Percentiles rank a stretch among this genome's conserved stretches.
phyloP scores from a whole-genome alignment of 2,797 vertebrate genomes.

The Arnoldichthys spilopterus region DNA sequence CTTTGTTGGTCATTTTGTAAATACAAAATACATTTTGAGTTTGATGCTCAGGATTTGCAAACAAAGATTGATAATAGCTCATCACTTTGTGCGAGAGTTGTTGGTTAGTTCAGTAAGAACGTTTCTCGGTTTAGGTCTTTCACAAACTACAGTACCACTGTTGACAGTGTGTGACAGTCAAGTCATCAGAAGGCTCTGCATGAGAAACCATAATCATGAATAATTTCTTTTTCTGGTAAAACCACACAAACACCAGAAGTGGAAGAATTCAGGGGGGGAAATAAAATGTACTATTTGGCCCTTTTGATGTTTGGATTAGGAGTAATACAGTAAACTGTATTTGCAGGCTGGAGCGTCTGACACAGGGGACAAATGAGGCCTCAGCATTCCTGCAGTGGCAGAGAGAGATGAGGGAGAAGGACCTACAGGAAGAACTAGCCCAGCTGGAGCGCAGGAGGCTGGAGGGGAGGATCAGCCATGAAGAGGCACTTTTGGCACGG shows the following conservation, averaged over 20 bases:
- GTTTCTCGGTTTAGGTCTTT: no score
- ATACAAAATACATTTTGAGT: no score
- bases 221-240: background rate
- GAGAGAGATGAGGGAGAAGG: slow-evolving; percentile 81
- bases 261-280: background rate
- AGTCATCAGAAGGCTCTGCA: no score
- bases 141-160: no score
- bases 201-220: no score
- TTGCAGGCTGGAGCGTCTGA: slow-evolving; percentile 82
- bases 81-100: no score
- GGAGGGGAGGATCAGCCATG: slow-evolving; percentile 81
- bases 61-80: no score
- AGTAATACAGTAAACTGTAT: background rate
- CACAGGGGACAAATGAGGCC: slow-evolving; percentile 79
- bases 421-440: slow-evolving; percentile 78
- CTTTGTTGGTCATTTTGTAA: no score
- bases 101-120: no score
- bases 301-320: background rate
- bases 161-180: no score
- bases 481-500: slow-evolving; percentile 83
- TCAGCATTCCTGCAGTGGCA: slow-evolving; percentile 88
- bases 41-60: no score
- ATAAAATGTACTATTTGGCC: background rate
- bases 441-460: slow-evolving; percentile 76
- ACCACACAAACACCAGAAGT: background rate